Evolutionary conservation across 2,797 vertebrate species (phyloP), one percentile per base, ranked within the genome.

Genomic region (Natrix natrix): DNA sequence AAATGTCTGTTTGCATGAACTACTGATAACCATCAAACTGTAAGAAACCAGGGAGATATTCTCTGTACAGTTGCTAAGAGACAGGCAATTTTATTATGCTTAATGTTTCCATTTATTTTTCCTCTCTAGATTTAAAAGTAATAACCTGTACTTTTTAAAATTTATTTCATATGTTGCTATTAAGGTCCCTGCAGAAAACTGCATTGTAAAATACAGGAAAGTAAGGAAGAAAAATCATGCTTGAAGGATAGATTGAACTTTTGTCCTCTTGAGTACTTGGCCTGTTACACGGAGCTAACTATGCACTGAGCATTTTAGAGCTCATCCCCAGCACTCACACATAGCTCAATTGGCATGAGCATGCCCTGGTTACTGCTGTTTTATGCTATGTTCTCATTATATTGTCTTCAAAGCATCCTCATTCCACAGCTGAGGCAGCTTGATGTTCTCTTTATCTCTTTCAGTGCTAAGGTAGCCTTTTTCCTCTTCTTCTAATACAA

Each of bases 121-220:
- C 93, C 32, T 96, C 28, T 94, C 52, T 93, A 17, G 69, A 91
- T 96, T 95, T 93, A 91, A 93, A 90, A 91, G 87, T 20, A 94
- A 95, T 93, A 91, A 92, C 61, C 88, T 54, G 87, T 92, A 59
- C 93, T 94, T 95, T 95, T 57, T 92, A 37, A 37, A 37, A 95
- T 92, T 93, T 83, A 20, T 94, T 95, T 94, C 92, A 93, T 0
- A 1, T 91, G 54, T 83, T 88, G 26, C 94, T 94, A 91, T 69
- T 92, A 93, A 94, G 93, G 60, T 37, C 92, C 89, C 54, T 8
- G 20, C 11, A 28, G 43, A 55, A 92, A 88, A 37, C 87, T 94
- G 83, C 93, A 16, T 17, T 63, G 55, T 88, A 63, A 93, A 88
- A 91, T 91, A 17, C 43, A 89, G 87, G 63, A 89, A 56, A 16